Evolutionary conservation across 1,140 invertebrate genomes (phyloP).

Genomic region (Onthophagus taurus): DNA sequence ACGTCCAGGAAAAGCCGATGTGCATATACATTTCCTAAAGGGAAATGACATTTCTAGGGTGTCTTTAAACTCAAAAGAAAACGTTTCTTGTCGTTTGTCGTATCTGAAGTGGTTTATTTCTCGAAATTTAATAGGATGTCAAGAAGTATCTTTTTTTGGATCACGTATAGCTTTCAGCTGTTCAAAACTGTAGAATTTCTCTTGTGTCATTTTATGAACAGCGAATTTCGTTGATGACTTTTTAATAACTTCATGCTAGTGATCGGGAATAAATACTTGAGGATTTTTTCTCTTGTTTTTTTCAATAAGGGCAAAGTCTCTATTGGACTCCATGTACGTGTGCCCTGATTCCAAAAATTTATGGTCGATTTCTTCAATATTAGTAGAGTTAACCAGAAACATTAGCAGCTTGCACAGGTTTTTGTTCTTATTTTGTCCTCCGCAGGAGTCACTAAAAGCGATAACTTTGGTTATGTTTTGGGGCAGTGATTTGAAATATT

Average conservation of each 20-base stretch:
- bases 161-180: too few species aligned
- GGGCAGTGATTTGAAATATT: slow-evolving; percentile 9
- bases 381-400: slow-evolving; percentile 16
- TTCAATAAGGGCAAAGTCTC: slow-evolving; percentile 5
- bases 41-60: too few species aligned
- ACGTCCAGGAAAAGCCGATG: too few species aligned
- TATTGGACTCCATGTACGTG: slow-evolving; percentile 12
- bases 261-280: slow-evolving; percentile 10
- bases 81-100: too few species aligned
- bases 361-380: slow-evolving; percentile 11
- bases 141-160: too few species aligned
- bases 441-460: slow-evolving; percentile 18
- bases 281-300: slow-evolving; percentile 12
- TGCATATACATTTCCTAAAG: too few species aligned
- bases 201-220: slow-evolving; percentile 7
- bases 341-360: slow-evolving; percentile 12
- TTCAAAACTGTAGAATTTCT: too few species aligned
- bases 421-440: slow-evolving; percentile 21
- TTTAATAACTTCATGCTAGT: slow-evolving; percentile 6
- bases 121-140: too few species aligned
- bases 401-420: slow-evolving; percentile 18
- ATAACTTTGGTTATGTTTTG: slow-evolving; percentile 12
- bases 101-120: too few species aligned
- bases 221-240: slow-evolving; percentile 4
- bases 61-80: too few species aligned